These are phyloP conservation scores for Neoseiulus cucumeris DNA, from an alignment of 1,140 invertebrate genomes.

Conservation along the genomic window DNA sequence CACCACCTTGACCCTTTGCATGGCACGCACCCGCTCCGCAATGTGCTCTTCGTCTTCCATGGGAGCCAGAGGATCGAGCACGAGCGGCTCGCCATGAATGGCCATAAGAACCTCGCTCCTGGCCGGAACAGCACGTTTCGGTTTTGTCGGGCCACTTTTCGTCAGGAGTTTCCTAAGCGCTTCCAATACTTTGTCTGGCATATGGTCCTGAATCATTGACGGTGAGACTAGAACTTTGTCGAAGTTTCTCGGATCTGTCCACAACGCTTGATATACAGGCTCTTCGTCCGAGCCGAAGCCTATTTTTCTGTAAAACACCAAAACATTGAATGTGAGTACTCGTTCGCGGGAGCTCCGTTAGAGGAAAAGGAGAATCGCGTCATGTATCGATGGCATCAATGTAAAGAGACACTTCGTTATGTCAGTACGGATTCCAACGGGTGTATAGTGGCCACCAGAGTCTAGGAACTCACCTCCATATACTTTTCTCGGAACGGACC, in stretches of 20 bases:
- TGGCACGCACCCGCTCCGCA: neutral
- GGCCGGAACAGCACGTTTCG: neutral
- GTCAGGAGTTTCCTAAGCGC: slow-evolving; percentile 42
- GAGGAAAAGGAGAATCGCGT: slow-evolving; percentile 24
- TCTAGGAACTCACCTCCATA: slow-evolving; percentile 43
- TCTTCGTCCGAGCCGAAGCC: slow-evolving; percentile 38
- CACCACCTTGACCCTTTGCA: neutral
- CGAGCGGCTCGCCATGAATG: neutral
- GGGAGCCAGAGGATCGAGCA: neutral
- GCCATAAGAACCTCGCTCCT: slow-evolving; percentile 1
- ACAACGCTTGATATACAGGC: slow-evolving; percentile 69
- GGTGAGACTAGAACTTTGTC: slow-evolving; percentile 77
- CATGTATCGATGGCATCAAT: slow-evolving; percentile 11
- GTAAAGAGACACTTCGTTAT: neutral
- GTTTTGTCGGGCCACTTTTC: slow-evolving; percentile 9
- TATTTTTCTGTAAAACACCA: slow-evolving; percentile 22
- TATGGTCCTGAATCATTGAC: slow-evolving; percentile 78
- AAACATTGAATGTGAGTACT: slow-evolving; percentile 48
- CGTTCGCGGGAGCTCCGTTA: slow-evolving; percentile 37
- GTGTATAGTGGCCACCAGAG: neutral
- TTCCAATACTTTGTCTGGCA: slow-evolving; percentile 69
- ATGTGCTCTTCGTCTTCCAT: slow-evolving; percentile 10
- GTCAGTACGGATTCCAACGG: too few species aligned
- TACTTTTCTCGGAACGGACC: slow-evolving; percentile 43
- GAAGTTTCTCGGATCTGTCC: slow-evolving; percentile 66